Evolutionary conservation across 1,140 invertebrate genomes (phyloP).

Genomic region (Microplitis demolitor): DNA sequence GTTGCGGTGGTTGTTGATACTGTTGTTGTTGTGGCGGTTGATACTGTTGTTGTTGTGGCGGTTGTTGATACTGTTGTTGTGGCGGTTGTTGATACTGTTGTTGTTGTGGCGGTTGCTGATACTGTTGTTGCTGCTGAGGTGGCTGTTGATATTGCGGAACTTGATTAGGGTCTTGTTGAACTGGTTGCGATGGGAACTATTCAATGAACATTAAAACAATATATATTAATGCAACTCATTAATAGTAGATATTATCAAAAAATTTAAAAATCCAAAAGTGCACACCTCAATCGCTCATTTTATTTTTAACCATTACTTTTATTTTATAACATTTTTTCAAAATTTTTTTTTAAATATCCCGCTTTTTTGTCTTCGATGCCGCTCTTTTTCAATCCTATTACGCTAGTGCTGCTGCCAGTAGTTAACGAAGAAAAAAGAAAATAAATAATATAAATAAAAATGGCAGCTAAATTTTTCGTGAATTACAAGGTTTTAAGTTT

Average conservation of each 20-base stretch:
- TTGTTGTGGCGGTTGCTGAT: constrained; percentile 37
- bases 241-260: not conserved
- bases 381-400: no score
- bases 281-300: no score
- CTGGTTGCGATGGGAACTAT: constrained; percentile 31
- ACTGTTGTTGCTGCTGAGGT: constrained; percentile 29
- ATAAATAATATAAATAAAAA: no score
- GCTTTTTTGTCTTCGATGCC: no score
- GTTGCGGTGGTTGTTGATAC: constrained; percentile 27
- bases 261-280: not conserved
- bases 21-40: constrained; percentile 31
- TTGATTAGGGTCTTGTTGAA: not conserved
- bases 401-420: no score
- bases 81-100: constrained; percentile 38
- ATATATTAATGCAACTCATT: not conserved
- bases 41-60: constrained; percentile 23
- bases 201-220: not conserved
- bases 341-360: no score
- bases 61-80: constrained; percentile 37
- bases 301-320: no score
- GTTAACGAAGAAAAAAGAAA: no score
- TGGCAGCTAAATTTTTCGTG: no score
- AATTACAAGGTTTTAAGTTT: no score
- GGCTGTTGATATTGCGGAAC: constrained; percentile 29
- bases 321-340: no score